A percentile compares a stretch with the other conserved stretches of the same genome.
Conservation (phyloP, 2,113 vertebrate genomes). For the Nothobranchius kuhntae region DNA sequence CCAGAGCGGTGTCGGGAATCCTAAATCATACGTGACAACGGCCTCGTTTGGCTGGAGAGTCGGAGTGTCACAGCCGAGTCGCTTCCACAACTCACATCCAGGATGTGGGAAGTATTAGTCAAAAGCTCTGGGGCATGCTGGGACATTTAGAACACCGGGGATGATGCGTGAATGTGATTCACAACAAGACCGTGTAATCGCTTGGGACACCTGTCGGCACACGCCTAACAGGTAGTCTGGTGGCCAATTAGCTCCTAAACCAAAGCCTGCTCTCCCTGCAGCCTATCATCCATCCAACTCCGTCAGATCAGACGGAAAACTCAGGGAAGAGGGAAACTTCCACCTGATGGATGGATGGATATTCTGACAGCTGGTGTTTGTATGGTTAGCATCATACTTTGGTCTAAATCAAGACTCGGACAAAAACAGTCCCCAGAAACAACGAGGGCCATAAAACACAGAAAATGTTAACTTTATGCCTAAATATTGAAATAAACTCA, state of each 20-base stretch:
- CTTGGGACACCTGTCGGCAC: slow-evolving; percentile 22
- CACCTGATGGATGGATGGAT: too few relatives aligned
- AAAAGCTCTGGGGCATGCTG: slow-evolving; percentile 38
- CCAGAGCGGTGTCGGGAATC: slow-evolving; percentile 8
- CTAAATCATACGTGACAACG: slow-evolving; percentile 23
- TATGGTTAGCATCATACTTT: too few relatives aligned
- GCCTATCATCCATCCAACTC: neutral
- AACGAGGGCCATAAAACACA: too few relatives aligned
- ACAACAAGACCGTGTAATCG: slow-evolving; percentile 26
- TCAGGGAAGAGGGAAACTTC: neutral
- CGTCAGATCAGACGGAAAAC: neutral
- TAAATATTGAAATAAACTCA: too few relatives aligned
- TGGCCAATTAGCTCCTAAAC: slow-evolving; percentile 24
- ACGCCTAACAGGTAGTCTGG: slow-evolving; percentile 8
- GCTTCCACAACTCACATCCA: slow-evolving; percentile 4
- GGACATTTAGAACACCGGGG: slow-evolving; percentile 18
- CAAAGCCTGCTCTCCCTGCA: neutral
- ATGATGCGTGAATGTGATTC: slow-evolving; percentile 33
- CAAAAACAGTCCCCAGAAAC: too few relatives aligned
- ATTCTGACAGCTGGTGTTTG: too few relatives aligned
- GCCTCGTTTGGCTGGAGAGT: slow-evolving; percentile 36
- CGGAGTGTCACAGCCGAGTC: slow-evolving; percentile 10
- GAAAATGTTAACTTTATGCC: too few relatives aligned
- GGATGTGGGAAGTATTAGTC: slow-evolving; percentile 21
- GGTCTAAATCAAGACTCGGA: too few relatives aligned